A percentile compares a stretch with the other conserved stretches of the same genome.
Evolutionary conservation across 1,140 invertebrate genomes (phyloP).

Genomic region (Eciton burchellii): DNA sequence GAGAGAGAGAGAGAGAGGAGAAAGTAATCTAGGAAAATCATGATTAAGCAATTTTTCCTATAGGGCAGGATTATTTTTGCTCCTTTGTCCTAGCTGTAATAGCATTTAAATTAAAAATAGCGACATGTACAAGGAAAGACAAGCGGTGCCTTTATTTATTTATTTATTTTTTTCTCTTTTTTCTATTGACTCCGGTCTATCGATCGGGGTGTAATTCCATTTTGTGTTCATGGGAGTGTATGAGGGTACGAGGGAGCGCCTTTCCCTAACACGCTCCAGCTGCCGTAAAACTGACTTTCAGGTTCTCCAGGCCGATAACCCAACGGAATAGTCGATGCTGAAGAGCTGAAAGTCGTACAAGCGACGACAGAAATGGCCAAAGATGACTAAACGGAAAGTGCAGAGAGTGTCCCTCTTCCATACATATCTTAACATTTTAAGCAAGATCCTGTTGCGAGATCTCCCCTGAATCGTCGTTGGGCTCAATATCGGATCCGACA

Average conservation of each 20-base stretch:
- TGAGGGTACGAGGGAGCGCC: conserved; percentile 34
- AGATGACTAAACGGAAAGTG: not conserved
- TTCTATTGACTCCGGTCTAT: conserved; percentile 41
- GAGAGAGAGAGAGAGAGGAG: conserved; percentile 3
- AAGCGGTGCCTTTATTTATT: conserved; percentile 13
- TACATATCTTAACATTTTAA: not conserved
- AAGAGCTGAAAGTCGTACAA: conserved; percentile 26
- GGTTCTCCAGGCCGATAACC: conserved; percentile 51
- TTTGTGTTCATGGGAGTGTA: conserved; percentile 48
- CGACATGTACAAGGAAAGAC: conserved; percentile 4
- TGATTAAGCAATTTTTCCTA: not conserved
- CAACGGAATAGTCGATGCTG: not conserved
- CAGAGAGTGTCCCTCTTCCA: not conserved
- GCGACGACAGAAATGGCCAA: conserved; percentile 15
- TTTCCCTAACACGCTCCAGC: conserved; percentile 44
- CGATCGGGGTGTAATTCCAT: conserved; percentile 53
- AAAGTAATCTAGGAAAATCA: not conserved
- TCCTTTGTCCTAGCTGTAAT: conserved; percentile 1
- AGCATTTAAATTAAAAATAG: conserved; percentile 39
- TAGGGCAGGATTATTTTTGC: not conserved
- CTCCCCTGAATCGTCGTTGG: not conserved
- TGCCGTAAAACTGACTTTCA: conserved; percentile 52
- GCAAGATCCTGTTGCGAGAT: no score
- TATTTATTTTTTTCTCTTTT: no score
- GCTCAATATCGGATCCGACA: not conserved